A percentile compares a stretch with the other conserved stretches of the same genome.
Conservation (phyloP, 2,888 invertebrate species). For the Teinopalpus imperialis region DNA sequence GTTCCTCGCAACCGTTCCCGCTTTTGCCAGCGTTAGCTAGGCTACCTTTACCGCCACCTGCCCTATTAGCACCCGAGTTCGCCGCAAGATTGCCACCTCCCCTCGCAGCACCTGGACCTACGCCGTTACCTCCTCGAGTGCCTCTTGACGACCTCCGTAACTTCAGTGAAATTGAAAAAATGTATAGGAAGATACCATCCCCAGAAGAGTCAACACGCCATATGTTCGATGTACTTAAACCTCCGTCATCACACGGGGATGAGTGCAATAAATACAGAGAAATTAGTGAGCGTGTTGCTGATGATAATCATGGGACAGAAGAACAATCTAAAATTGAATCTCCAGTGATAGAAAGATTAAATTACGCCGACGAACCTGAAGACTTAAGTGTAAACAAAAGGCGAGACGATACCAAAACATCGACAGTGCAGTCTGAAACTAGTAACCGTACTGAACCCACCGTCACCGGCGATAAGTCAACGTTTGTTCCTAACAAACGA, state of each 20-base stretch:
- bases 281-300: conserved; percentile 60
- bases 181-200: conserved; percentile 72
- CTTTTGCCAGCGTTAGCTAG: conserved; percentile 86
- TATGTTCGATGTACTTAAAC: conserved; percentile 62
- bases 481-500: conserved; percentile 84
- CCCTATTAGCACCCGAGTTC: conserved; percentile 84
- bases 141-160: conserved; percentile 74
- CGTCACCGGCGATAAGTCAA: conserved; percentile 70
- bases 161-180: conserved; percentile 79
- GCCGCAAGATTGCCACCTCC: conserved; percentile 65
- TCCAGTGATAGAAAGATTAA: conserved; percentile 56
- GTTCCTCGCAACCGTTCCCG: conserved; percentile 91
- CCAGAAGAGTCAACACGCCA: conserved; percentile 56
- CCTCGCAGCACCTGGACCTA: conserved; percentile 51
- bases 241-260: conserved; percentile 50
- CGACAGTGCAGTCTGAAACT: conserved; percentile 54
- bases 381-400: conserved; percentile 87
- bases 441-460: conserved; percentile 56
- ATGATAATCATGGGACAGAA: conserved; percentile 46
- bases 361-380: conserved; percentile 83
- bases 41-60: conserved; percentile 86
- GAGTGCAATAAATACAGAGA: conserved; percentile 66
- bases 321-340: conserved; percentile 50
- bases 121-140: conserved; percentile 78
- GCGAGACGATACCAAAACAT: conserved; percentile 81